Base-by-base conservation (phyloP, 1,140 invertebrate genomes). In the Physella acuta region DNA sequence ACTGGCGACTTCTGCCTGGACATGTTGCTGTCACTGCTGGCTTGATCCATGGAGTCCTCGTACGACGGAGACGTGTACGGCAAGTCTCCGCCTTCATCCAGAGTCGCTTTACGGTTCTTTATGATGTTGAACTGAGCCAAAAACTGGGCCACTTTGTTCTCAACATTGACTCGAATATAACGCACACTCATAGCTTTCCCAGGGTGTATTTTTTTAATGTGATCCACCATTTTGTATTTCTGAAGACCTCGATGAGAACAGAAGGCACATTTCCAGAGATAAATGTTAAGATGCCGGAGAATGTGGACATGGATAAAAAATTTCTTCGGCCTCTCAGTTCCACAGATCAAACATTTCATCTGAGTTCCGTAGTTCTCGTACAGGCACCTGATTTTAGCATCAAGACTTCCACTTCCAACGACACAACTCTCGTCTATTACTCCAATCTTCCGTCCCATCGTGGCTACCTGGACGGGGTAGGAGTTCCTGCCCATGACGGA, bases 301-400 rank as follows among this genome's bases (percentile, higher is more conserved):
- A 75, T 64, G 58, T 75, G 74, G 16, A 75, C 71, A 58, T 75
- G 74, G 61, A 75, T 75, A 55, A 73, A 72, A 58, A 71, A 75
- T 53, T 72, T 75, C 39, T 75, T 75, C 8, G 74, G 71, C 11
- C 71, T 36, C 52, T 73, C 74, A 24, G 61, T 58, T 26, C 66
- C 68, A 51, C 74, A 75, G 31, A 75, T 75, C 51, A 72, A 59
- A 64, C 74, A 75, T 36, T 69, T 68, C 69, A 71, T 72, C 20
- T 68, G 62, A 28, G 66, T 64, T 30, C 74, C 74, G 44, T 65
- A 73, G 52, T 75, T 75, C 61, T 75, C 66, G 36, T 75, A 75
- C 33, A 75, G 62, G 28, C 71, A 70, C 37, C 55, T 26, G 3
- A 75, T 67, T 44, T 75, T 72, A 24, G 72, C 71, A 60, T 75